Base-by-base conservation (phyloP, 1,140 invertebrate genomes). In the Drosophila busckii region DNA sequence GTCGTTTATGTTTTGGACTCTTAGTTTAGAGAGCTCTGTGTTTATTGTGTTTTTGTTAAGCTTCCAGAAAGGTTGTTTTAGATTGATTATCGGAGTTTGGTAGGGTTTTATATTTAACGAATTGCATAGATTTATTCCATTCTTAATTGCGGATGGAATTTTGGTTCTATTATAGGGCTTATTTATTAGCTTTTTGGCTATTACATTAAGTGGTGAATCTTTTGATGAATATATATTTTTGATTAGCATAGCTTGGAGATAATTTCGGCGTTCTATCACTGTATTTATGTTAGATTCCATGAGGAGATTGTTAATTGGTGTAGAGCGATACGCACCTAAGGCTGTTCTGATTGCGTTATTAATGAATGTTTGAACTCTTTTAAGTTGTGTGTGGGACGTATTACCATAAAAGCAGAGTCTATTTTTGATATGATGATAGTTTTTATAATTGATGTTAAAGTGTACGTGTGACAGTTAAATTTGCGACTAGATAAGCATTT, bases 391-490 rank as follows among this genome's bases (percentile, higher is more conserved):
- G 8, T 31, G 17, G 3, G 42, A 15, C 3, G 42, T 17, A 3
- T 8, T 7, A 5, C 42, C 42, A 20, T 45, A 45, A 44, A 12
- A 20, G 42, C 42, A 13, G 19, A 45, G 9, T 45, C 42, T 8
- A 45, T 45, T 20, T 45, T 45, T 3, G 42, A 45, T 29, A 29
- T 22, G 8, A 45, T 3, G 1, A 34, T 35, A 8, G 50, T 7
- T 40, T 50, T 50, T 4, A n/a, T 19, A 5, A 50, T 40, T 10
- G 22, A 17, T 16, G 35, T 35, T 9, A 54, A 16, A 3, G 50
- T 54, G 12, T 32, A 4, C 12, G 38, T 37, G 17, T 54, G 4
- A 19, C 38, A 53, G 26, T 31, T 53, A 19, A 53, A 42, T 32
- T 32, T 54, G 5, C 7, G n/a, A n/a, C n/a, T 42, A 4, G 38